Evolutionary conservation across 2,888 invertebrate species (phyloP), one percentile per base, ranked within the genome.

Genomic region (Agonopterix alstromeriana): DNA sequence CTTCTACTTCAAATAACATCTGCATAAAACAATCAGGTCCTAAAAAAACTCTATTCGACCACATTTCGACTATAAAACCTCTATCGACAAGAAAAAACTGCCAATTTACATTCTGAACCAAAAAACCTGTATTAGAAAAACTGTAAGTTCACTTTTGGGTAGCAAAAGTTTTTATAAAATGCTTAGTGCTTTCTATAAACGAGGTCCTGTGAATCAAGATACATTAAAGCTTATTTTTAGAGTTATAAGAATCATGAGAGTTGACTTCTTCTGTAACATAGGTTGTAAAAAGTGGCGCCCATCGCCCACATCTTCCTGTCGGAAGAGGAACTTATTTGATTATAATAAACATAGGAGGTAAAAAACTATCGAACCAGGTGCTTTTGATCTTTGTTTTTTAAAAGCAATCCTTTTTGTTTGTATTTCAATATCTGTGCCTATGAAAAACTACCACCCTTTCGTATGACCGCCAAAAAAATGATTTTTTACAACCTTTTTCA

Each of bases 241-340:
- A 36, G 43, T 17, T 2, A 47, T 62, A 75, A 61, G 57, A 67
- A 56, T 50, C 36, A 58, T 46, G 70, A 43, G 36, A 44, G 41
- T 36, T 42, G 45, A 49, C 45, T 45, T 35, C 42, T 46, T 36
- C 45, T 64, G 74, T 81, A 75, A 60, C 67, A 46, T 52, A 38
- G 52, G 58, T 62, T 65, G 60, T 27, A 48, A 52, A 65, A 82
- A 85, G 50, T 65, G 77, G 83, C 85, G 82, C 83, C 85, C 70
- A 65, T 83, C 85, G 82, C 83, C 85, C 70, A 65, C 73, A 70
- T 77, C 81, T 86, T 85, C 86, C 85, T 77, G 75, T 78, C 78
- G 88, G 88, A 87, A 86, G 76, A 81, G 78, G 82, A 84, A 84
- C 85, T 77, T 83, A 85, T 85, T 84, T 85, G 86, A 84, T 87